A percentile compares a stretch with the other conserved stretches of the same genome.
Conservation (phyloP, 2,113 vertebrate species). For the Chloroceryle aenea region DNA sequence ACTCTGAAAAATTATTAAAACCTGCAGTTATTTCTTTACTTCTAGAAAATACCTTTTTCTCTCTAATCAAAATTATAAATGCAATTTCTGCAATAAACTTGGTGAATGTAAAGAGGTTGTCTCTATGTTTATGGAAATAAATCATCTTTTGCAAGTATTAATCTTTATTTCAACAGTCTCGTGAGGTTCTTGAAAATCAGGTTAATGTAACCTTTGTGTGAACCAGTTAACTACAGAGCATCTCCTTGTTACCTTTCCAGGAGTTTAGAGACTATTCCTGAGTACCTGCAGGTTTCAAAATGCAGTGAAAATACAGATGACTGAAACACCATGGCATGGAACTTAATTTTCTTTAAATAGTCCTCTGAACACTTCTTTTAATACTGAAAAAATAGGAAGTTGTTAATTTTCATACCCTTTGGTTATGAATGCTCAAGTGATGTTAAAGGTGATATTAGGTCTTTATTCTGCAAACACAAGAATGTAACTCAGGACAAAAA, state of each 20-base stretch:
- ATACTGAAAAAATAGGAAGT: background rate
- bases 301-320: slow-evolving; percentile 11
- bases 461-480: slow-evolving; percentile 1
- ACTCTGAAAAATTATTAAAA: background rate
- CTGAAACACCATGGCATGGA: background rate
- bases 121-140: background rate
- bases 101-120: background rate
- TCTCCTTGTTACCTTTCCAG: background rate
- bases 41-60: background rate
- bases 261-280: background rate
- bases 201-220: slow-evolving; percentile 7
- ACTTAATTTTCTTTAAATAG: slow-evolving; percentile 32
- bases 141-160: background rate
- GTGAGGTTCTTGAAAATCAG: background rate
- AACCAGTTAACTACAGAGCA: slow-evolving; percentile 4
- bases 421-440: background rate
- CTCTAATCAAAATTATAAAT: background rate
- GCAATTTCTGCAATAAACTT: background rate
- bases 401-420: background rate
- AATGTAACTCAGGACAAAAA: background rate
- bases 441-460: slow-evolving; percentile 33
- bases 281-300: slow-evolving; percentile 13
- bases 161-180: background rate
- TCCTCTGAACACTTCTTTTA: background rate
- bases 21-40: background rate